Evolutionary conservation across 1,140 invertebrate species (phyloP), one percentile per base, ranked within the genome.

Genomic region (Caenorhabditis latens): DNA sequence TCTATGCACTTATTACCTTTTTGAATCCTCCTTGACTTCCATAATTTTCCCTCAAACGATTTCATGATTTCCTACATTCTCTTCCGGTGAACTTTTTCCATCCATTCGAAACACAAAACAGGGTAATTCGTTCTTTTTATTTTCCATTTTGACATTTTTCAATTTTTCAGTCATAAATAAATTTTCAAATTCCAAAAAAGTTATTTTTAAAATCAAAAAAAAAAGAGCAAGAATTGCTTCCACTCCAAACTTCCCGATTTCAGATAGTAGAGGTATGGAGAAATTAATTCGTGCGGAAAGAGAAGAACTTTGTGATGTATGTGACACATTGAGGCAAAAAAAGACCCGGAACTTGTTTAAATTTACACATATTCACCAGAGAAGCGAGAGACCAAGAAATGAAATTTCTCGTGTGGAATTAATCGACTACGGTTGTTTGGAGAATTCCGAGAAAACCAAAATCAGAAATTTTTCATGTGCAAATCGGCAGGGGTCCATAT

Each of bases 271-370:
- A 19, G 43, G 21, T 24, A n/a, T 32, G 32, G 8, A 71, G n/a
- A 79, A 50, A 79, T 79, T 71, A 71, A 71, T 71, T 71, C 65
- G 42, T 71, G 65, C 42, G 65, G 71, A 79, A 79, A 79, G 53
- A 16, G 71, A 53, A 53, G 71, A 50, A 79, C 40, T 79, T 50
- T 42, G 43, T 79, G 46, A 48, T 50, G 46, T 79, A 24, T 43
- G 65, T 71, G 65, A 46, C 65, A 71, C 16, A 71, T 46, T 11
- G 24, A 42, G 9, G n/a, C 6, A 65, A 71, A 48, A 48, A 46
- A 63, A 43, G 21, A 79, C 71, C 71, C 71, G 71, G 71, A 79
- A 79, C 71, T 79, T 48, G 43, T 71, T 71, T 63, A 63, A 63
- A 63, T 63, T 63, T 63, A 63, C 61, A 58, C 57, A 58, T n/a